Evolutionary conservation across 2,888 invertebrate genomes (phyloP).

Genomic region (Nematopogon swammerdamellus): DNA sequence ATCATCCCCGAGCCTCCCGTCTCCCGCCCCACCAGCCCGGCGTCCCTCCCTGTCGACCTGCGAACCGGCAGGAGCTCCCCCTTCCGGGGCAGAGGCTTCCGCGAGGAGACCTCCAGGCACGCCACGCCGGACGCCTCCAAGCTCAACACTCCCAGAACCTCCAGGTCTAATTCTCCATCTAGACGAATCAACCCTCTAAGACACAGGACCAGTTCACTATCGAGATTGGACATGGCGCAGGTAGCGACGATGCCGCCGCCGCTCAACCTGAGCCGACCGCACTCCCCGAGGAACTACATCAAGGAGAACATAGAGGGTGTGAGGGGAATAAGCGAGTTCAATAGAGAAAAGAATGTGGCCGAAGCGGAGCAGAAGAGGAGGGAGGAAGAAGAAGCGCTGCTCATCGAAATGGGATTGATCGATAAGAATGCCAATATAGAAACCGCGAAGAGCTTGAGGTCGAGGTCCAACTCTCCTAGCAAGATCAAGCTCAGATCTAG

Average conservation of each 20-base stretch:
- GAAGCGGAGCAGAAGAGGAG: conserved; percentile 36
- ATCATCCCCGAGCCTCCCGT: conserved; percentile 61
- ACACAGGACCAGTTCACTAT: conserved; percentile 39
- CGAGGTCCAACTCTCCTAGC: conserved; percentile 38
- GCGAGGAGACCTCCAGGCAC: conserved; percentile 52
- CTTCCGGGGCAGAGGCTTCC: conserved; percentile 58
- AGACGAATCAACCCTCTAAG: conserved; percentile 39
- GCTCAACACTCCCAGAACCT: conserved; percentile 37
- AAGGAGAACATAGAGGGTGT: conserved; percentile 49
- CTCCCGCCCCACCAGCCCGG: conserved; percentile 44
- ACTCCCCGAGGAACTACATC: conserved; percentile 43
- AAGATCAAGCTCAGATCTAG: conserved; percentile 38
- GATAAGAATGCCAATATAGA: conserved; percentile 29
- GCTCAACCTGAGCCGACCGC: conserved; percentile 21
- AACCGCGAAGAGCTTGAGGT: conserved; percentile 25
- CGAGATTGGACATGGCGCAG: conserved; percentile 37
- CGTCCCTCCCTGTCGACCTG: conserved; percentile 35
- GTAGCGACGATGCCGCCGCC: conserved; percentile 27
- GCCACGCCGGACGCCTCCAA: conserved; percentile 50
- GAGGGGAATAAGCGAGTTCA: conserved; percentile 43
- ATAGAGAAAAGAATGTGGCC: conserved; percentile 46
- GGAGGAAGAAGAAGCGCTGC: conserved; percentile 44
- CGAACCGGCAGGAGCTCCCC: conserved; percentile 54
- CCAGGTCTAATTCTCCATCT: conserved; percentile 39
- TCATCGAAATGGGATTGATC: conserved; percentile 45